Base-by-base conservation (phyloP, 1,140 invertebrate genomes). In the Cataglyphis hispanica region DNA sequence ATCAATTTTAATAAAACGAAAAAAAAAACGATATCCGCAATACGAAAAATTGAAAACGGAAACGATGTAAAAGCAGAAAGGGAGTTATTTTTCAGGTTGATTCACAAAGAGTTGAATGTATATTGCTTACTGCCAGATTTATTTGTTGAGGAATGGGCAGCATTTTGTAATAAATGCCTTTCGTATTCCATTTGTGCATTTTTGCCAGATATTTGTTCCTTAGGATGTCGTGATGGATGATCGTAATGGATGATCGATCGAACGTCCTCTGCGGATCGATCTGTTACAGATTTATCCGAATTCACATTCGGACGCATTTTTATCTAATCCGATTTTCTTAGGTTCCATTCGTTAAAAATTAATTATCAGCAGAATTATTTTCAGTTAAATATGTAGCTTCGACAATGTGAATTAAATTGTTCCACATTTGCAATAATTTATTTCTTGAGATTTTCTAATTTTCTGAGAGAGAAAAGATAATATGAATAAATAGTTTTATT, bases 41-140 rank as follows among this genome's bases (percentile, higher is more conserved):
- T 40, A 81, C 2, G n/a, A 19, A 72, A 19, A 80, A 83, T 83
- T 83, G 78, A 74, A 74, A 74, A 34, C 37, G 67, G 53, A 46
- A 83, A 46, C n/a, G 67, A 46, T 16, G 77, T 80, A 56, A 67
- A 56, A 74, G 34, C 53, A 25, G 67, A 83, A 60, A 83, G 74
- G 67, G 53, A 83, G 78, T 83, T 83, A 72, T 83, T 60, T 83
- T 83, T 83, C 78, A 83, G 53, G 13, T 72, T 61, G 78, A 74
- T 83, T 83, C 53, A 19, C 46, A 74, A 80, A 67, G 67, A 74
- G 53, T 43, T 72, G 66, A 34, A 83, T 70, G 31, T 83, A 72
- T n/a, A 27, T 60, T 74, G 78, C 67, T 83, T 74, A 83, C 78
- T 34, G 8, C 7, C 2, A 25, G 53, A 13, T 74, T 40, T 69